Evolutionary conservation across 92 coral and sea anemone genomes (phyloP).

Genomic region (Metridium senile): DNA sequence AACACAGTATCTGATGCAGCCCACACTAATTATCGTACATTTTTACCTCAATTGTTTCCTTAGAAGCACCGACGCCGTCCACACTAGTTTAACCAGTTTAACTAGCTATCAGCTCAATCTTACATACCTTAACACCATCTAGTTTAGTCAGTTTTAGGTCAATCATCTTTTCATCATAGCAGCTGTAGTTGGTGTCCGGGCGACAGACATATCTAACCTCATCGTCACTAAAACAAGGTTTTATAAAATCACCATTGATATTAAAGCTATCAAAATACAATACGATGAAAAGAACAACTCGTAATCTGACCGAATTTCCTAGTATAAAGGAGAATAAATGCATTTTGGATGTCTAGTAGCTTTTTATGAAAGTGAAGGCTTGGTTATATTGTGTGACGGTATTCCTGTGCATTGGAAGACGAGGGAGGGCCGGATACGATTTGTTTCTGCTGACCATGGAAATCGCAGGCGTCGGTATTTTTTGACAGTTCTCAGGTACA

Average conservation of each 20-base stretch:
- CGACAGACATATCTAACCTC: constrained; percentile 57
- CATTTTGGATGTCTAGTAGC: neutral
- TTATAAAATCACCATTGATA: constrained; percentile 18
- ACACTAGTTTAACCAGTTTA: neutral
- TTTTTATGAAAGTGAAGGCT: neutral
- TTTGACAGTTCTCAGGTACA: too few relatives aligned
- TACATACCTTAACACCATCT: constrained; percentile 60
- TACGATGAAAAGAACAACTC: neutral
- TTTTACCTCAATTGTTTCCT: too few relatives aligned
- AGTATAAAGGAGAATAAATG: neutral
- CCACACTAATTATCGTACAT: too few relatives aligned
- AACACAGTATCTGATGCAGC: too few relatives aligned
- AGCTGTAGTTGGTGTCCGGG: constrained; percentile 39
- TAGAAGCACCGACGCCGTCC: too few relatives aligned
- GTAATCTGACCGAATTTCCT: neutral
- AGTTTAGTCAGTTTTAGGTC: constrained; percentile 39
- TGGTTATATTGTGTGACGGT: too few relatives aligned
- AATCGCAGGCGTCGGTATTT: too few relatives aligned
- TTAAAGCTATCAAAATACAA: neutral
- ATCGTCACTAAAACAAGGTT: constrained; percentile 60
- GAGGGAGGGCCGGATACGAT: too few relatives aligned
- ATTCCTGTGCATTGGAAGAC: too few relatives aligned
- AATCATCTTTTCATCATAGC: constrained; percentile 45
- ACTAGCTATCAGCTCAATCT: neutral
- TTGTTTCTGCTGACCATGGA: too few relatives aligned